Evolutionary conservation across 53 echinoderm and acorn worm genomes (phyloP), one percentile per base, ranked within the genome.

Genomic region (Luidia sarsii): DNA sequence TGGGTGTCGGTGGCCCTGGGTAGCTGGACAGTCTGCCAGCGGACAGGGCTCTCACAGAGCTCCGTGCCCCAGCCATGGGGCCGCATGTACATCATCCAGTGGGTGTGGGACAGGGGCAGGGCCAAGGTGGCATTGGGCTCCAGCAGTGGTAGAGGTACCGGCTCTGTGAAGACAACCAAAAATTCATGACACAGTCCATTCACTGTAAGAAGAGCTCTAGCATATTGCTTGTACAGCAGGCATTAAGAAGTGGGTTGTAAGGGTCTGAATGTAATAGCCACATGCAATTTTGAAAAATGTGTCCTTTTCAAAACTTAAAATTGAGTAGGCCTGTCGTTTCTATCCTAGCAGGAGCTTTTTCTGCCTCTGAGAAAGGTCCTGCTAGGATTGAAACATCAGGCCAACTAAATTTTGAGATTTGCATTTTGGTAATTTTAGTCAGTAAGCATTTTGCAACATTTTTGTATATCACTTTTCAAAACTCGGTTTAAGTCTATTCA

Each of bases 21-120:
- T 5, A 32, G 81, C 39, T 65, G 52, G 14, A 89, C 91, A 8
- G 64, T 30, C 85, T 80, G 83, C 99, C 99, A 99, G 2, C 51
- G 83, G 29, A 99, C 39, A 1, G 94, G 71, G 20, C 65, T 37
- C 7, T 88, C 64, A 32, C 94, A 94, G 85, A 88, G 89, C 0
- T 65, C 86, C 35, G 86, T 82, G 9, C 89, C 99, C 91, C 99
- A 94, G 53, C 68, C 83, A 30, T 89, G 75, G 32, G 99, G 99
- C 57, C 99, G 80, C 56, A 94, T 74, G 41, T 77, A 87, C 61
- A 99, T 84, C 22, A 85, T 70, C 99, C 99, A 99, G 19, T 80
- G 60, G 15, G 82, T 94, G 50, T 72, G 86, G n/a, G 91, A 89
- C 18, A 99, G 69, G 0, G 99, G 99, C 24, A 99, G 70, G 18